Evolutionary conservation across 2,797 vertebrate genomes (phyloP).

Genomic region (Acropternis orthonyx): DNA sequence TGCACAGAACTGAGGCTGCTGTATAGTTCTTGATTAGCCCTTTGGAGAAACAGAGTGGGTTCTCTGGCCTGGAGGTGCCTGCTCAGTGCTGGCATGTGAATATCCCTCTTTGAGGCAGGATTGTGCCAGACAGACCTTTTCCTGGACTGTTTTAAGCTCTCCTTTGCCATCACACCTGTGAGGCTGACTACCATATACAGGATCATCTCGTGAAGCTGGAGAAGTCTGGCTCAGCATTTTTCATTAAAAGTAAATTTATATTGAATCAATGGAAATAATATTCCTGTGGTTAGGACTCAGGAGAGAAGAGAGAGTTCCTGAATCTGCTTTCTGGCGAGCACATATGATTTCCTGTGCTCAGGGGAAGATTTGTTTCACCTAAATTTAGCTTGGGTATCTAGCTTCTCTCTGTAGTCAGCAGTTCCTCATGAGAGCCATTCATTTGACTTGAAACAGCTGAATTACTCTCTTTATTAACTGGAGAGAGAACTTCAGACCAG

Average conservation of each 20-base stretch:
- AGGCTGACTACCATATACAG: background rate
- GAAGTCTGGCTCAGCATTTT: background rate
- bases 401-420: background rate
- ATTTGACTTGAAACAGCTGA: conserved; percentile 15
- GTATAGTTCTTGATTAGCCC: background rate
- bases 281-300: background rate
- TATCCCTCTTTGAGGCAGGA: background rate
- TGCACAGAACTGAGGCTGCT: background rate
- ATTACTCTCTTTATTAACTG: conserved; percentile 17
- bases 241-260: background rate
- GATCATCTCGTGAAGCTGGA: background rate
- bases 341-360: background rate
- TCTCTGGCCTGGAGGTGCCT: background rate
- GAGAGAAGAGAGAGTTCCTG: conserved; percentile 5
- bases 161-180: background rate
- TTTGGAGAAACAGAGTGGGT: background rate
- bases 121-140: background rate
- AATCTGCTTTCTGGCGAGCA: background rate
- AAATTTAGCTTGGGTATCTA: conserved; percentile 9
- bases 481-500: background rate
- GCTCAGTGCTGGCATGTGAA: background rate
- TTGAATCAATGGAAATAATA: background rate
- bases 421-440: background rate
- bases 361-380: conserved; percentile 38
- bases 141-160: background rate